Base-by-base conservation (phyloP, 35 echinoderm and acorn worm genomes). In the Ophiothrix spiculata region DNA sequence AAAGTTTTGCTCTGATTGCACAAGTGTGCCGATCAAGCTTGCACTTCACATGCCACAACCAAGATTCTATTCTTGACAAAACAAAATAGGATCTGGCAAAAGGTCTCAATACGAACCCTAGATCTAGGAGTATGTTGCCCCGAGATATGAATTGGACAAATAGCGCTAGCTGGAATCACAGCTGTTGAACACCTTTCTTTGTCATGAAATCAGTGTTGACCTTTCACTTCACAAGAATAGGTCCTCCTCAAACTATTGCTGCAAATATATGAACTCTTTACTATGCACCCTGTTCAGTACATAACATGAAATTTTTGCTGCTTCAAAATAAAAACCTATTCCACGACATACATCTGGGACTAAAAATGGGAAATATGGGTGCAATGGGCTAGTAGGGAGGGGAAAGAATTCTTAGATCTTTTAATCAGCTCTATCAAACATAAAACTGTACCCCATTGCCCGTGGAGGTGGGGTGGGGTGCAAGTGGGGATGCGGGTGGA, bases 131-230 rank as follows among this genome's bases (percentile, higher is more conserved):
- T 11, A 54, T 54, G 45, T n/a, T 69, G 60, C 60, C 60, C 29
- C 60, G 1, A 69, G 60, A 12, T 69, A 69, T n/a, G n/a, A n/a
- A n/a, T n/a, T 69, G 60, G 60, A 10, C 60, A 10, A 69, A 69
- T 10, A 10, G 60, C 60, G 29, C n/a, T 69, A n/a, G 60, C 60
- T 69, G 17, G 60, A 69, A 69, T 25, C 60, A 69, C 60, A 69
- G 25, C 42, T 69, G 60, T 69, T 69, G 60, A 69, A 69, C 60
- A 69, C 60, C 60, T 69, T 69, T 69, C 60, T 10, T 49, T 69
- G 60, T 69, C n/a, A n/a, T 69, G 2, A 49, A 49, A 69, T 15
- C 60, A 15, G 29, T 25, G 4, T 69, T 10, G 60, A 69, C 60
- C 60, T 69, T n/a, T 69, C 23, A 25, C 23, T 69, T 2, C 4